A percentile compares a stretch with the other conserved stretches of the same genome.
These are phyloP conservation scores for Trachemys scripta DNA, from an alignment of 2,113 vertebrate genomes.

Conservation along the genomic window DNA sequence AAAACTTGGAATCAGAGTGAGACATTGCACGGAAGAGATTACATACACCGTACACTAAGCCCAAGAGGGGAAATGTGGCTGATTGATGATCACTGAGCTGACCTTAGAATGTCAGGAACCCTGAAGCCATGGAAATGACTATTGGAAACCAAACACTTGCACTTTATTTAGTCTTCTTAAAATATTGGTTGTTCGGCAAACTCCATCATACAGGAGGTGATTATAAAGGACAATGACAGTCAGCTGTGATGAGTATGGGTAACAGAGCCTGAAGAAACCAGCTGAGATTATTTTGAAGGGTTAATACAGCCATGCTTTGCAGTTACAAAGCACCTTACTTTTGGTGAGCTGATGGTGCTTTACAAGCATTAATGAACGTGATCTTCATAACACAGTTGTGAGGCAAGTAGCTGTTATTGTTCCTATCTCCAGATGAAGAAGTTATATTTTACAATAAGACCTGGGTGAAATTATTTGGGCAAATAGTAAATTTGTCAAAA, in stretches of 20 bases:
- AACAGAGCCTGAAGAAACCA: background rate
- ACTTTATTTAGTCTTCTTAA: background rate
- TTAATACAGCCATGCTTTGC: background rate
- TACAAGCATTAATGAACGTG: background rate
- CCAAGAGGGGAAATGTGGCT: background rate
- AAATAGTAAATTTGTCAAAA: background rate
- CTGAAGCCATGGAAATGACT: slow-evolving; percentile 19
- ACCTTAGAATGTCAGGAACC: background rate
- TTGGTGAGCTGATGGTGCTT: background rate
- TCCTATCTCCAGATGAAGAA: background rate
- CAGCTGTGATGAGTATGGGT: background rate
- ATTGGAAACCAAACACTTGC: background rate
- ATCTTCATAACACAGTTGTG: background rate
- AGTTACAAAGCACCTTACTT: background rate
- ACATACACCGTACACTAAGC: background rate
- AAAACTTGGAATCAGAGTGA: slow-evolving; percentile 5
- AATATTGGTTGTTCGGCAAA: background rate
- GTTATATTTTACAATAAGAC: background rate
- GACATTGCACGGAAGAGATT: background rate
- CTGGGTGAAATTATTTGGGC: background rate
- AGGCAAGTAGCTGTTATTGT: background rate
- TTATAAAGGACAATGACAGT: background rate
- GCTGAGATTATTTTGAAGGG: background rate
- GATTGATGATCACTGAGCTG: background rate
- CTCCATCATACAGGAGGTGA: background rate